Evolutionary conservation across 2,888 invertebrate species (phyloP), one percentile per base, ranked within the genome.

Genomic region (Ischnura elegans): DNA sequence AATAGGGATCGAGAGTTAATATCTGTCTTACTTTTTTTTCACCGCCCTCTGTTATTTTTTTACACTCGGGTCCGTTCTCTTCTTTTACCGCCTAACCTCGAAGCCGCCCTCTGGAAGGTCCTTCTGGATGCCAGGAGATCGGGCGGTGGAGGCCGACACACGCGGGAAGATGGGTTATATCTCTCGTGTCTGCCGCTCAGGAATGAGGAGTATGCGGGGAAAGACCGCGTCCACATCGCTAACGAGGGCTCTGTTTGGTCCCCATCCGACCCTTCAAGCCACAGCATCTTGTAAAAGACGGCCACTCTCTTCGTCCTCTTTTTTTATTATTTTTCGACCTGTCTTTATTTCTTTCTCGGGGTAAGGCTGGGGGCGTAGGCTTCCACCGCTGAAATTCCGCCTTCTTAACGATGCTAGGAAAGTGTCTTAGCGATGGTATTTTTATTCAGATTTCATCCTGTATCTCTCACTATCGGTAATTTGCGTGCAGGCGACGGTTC

Each of bases 1-100:
- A 90, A 90, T 90, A 90, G 61, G 61, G 90, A 90, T 51, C 87
- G 87, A 55, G 90, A 76, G 76, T 76, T 76, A 36, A 76, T 76
- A 76, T 76, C 76, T 76, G 76, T 76, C 36, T 76, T 36, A 21
- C 76, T 76, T n/a, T 76, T 61, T 76, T 36, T 76, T 36, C 76
- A 36, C 61, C 61, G 16, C 6, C 61, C 8, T 61, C 61, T 61
- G 25, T 61, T 16, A 47, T 16, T 47, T 25, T 61, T n/a, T 61
- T 2, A 0, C 61, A 3, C 61, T n/a, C 25, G 61, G n/a, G n/a
- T n/a, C n/a, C n/a, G n/a, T n/a, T n/a, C n/a, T n/a, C n/a, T n/a
- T n/a, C n/a, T n/a, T n/a, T n/a, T n/a, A 21, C 8, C 61, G 21
- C 61, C 61, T 61, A 21, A 61, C 61, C 61, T 61, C 19, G 5